These are phyloP conservation scores for Peromyscus nudipes DNA, from an alignment of 2,797 vertebrate species.

Conservation along the genomic window DNA sequence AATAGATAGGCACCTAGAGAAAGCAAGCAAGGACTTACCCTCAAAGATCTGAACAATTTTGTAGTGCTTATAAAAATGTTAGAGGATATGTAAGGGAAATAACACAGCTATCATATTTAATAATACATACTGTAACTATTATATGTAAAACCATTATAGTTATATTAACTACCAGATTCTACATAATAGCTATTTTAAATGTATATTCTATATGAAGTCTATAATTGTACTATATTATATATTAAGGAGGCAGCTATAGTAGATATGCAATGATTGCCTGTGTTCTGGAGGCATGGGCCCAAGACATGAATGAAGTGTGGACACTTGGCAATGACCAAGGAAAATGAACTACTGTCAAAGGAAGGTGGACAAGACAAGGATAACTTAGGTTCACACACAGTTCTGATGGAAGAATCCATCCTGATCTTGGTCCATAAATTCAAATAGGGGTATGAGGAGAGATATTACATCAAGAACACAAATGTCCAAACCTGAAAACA, in stretches of 20 bases:
- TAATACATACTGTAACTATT: not conserved
- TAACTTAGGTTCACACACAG: not conserved
- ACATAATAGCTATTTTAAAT: not conserved
- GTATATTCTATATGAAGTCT: not conserved
- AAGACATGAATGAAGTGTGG: not conserved
- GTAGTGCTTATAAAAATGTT: not conserved
- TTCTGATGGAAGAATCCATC: not conserved
- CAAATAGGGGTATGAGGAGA: not conserved
- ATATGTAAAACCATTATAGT: not conserved
- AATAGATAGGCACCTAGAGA: not conserved
- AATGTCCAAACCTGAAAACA: not conserved
- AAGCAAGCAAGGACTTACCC: not conserved
- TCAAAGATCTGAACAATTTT: slow-evolving; percentile 20
- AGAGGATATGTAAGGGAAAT: not conserved
- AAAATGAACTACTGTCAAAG: not conserved
- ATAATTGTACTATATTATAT: not conserved
- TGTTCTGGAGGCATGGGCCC: not conserved
- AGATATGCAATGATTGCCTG: not conserved
- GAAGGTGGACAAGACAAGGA: not conserved
- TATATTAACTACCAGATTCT: not conserved
- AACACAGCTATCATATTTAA: not conserved
- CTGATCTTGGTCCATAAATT: not conserved
- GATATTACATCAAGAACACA: not conserved
- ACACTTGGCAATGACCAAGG: not conserved
- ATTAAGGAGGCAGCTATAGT: not conserved